Conservation (phyloP, 2,888 invertebrate genomes). For the Norana najaformis region DNA sequence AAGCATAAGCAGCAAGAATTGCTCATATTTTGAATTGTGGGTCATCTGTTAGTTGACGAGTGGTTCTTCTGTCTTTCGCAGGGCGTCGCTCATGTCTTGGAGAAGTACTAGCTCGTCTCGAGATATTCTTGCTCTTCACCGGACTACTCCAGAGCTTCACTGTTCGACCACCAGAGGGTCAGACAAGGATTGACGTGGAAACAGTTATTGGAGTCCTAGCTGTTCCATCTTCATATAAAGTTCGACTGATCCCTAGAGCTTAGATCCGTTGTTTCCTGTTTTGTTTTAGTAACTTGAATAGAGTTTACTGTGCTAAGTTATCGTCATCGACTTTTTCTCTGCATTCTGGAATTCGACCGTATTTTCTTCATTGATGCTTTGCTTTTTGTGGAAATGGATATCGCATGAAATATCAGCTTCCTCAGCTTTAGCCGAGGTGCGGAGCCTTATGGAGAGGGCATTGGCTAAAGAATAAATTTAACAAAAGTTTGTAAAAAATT, state of each 20-base stretch:
- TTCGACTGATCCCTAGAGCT: neutral
- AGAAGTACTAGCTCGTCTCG: neutral
- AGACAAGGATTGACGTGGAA: neutral
- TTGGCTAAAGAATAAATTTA: too few species aligned
- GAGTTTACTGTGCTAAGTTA: too few species aligned
- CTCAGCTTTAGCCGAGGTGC: too few species aligned
- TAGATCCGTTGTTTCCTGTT: too few species aligned
- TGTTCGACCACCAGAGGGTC: neutral
- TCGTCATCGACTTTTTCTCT: too few species aligned
- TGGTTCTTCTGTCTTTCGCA: neutral
- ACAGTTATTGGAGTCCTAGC: neutral
- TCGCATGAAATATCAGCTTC: too few species aligned
- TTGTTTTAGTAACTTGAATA: too few species aligned
- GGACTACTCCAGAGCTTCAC: neutral
- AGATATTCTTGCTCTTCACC: neutral
- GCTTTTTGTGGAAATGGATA: too few species aligned
- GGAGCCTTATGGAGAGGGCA: too few species aligned
- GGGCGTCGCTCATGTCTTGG: neutral
- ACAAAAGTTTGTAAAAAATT: too few species aligned
- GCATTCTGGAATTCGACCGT: too few species aligned
- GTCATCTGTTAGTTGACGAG: neutral
- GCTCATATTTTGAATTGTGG: neutral
- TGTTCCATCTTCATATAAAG: neutral
- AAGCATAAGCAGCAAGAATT: neutral
- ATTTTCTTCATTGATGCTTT: too few species aligned